Conservation (phyloP, 2,888 invertebrate genomes). For the Bimastos eiseni region DNA sequence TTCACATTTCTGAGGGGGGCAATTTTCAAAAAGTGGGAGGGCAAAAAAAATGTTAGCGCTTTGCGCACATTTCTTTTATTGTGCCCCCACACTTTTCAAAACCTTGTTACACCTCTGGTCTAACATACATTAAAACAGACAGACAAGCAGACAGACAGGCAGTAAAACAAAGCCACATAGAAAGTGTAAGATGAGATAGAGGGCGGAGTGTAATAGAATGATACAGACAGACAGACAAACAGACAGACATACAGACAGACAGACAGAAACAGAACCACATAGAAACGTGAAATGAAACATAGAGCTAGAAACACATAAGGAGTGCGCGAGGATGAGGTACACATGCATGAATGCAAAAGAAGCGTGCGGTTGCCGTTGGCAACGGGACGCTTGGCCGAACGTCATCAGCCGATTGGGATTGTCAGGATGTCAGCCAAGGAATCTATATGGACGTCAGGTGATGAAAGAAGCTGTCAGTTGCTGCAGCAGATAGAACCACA, state of each 20-base stretch:
- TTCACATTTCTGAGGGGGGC: no score
- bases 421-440: background rate
- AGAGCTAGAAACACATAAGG: background rate
- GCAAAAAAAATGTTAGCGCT: no score
- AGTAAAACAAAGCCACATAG: background rate
- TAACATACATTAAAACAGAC: background rate
- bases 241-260: background rate
- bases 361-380: background rate
- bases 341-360: background rate
- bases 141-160: background rate
- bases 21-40: no score
- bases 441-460: background rate
- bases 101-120: no score
- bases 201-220: no score
- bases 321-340: background rate
- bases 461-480: constrained; percentile 1
- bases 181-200: background rate
- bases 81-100: no score
- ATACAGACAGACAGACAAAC: background rate
- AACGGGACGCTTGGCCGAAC: background rate
- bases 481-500: background rate
- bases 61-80: no score
- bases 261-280: background rate
- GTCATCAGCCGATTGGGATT: background rate
- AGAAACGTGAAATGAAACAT: background rate